phyloP scores from a whole-genome alignment of 2,888 invertebrate genomes.

The Nomada fucata region DNA sequence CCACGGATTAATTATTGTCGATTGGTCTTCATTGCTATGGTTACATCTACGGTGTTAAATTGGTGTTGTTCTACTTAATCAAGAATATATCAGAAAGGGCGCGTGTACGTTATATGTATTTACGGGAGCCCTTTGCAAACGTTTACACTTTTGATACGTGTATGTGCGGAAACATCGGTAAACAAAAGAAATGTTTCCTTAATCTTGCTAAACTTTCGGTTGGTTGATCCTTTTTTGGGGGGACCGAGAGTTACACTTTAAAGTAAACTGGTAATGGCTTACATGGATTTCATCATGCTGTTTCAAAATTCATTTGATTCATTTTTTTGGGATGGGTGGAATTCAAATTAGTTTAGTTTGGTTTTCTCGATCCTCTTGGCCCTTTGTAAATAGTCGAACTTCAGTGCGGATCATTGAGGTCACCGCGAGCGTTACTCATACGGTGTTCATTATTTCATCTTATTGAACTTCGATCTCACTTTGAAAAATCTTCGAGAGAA shows the following conservation, averaged over 20 bases:
- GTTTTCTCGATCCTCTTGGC: not conserved
- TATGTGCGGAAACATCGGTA: too few species aligned
- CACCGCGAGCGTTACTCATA: not conserved
- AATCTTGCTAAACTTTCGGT: too few species aligned
- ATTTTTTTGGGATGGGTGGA: not conserved
- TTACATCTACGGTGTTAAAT: constrained; percentile 6
- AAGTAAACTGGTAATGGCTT: too few species aligned
- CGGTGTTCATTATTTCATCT: not conserved
- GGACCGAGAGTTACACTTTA: too few species aligned
- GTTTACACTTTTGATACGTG: not conserved
- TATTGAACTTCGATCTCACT: too few species aligned
- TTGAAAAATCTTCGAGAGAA: too few species aligned
- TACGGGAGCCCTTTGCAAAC: not conserved
- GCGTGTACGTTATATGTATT: not conserved
- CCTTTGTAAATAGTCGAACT: not conserved
- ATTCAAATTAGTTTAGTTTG: too few species aligned
- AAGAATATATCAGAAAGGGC: not conserved
- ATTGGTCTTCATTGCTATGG: not conserved
- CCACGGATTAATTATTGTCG: not conserved
- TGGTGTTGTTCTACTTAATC: not conserved
- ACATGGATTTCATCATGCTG: too few species aligned
- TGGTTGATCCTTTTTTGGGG: too few species aligned
- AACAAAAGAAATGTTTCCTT: too few species aligned
- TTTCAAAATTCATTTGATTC: too few species aligned
- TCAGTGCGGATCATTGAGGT: not conserved